Base-by-base conservation (phyloP, 2,888 invertebrate species). In the Germaria angustata region DNA sequence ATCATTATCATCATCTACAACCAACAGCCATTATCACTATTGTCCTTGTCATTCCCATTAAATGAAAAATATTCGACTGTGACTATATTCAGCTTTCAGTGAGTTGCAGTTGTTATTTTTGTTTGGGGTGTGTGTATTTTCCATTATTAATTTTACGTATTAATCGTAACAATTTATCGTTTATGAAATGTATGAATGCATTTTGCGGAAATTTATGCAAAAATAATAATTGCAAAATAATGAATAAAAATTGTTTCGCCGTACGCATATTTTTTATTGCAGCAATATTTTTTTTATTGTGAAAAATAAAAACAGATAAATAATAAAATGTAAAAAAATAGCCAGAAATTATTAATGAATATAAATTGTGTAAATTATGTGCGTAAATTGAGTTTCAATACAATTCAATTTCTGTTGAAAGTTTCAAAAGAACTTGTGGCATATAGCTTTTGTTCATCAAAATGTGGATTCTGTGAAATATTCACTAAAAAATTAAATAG, bases 191-290 rank as follows among this genome's bases (percentile, higher is more conserved):
- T 57, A 71, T 20, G 46, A 11, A 65, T 72, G 72, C 73, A 34
- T 75, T 80, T 71, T 76, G 61, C 34, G 39, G 22, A 81, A 84
- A 79, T 84, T 79, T 84, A 80, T 78, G 77, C 82, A 76, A 84
- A 80, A 76, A 80, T 81, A 80, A 79, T 84, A 80, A 80, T 84
- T 81, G 84, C 80, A 80, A 80, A 80, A 75, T 82, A 82, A 82
- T 82, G 82, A 63, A 59, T 65, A 82, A 79, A 82, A 82, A 75
- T 80, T 73, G 72, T 80, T 79, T 79, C 65, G 34, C 22, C 39
- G 39, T 68, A 57, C 41, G 24, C 32, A 51, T n/a, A 22, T 39
- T 55, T 53, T 59, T 68, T 68, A 68, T 68, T 41, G 69, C 61
- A 24, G 41, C 44, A 22, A 61, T 68, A 61, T 59, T 68, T 39